phyloP scores from a whole-genome alignment of 2,113 vertebrate genomes.

The Ifrita kowaldi region DNA sequence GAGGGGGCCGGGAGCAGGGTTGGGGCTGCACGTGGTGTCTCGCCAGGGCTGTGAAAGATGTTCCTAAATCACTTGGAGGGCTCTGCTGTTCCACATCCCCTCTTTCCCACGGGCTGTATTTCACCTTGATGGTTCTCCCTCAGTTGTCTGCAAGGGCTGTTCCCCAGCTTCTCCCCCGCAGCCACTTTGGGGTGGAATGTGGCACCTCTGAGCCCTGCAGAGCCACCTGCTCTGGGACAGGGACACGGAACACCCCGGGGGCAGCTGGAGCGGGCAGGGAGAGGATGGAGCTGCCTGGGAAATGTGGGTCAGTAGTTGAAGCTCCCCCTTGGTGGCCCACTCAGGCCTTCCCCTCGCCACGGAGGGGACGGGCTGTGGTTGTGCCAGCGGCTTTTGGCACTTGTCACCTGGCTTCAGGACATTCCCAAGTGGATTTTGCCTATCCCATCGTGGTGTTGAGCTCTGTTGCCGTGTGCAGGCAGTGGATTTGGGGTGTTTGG shows the following conservation, averaged over 20 bases:
- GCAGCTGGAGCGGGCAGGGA: neutral
- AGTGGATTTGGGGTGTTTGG: neutral
- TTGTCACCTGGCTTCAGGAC: neutral
- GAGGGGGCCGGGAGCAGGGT: neutral
- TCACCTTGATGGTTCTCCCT: neutral
- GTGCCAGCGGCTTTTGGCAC: neutral
- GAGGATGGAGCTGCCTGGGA: neutral
- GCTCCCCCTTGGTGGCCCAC: neutral
- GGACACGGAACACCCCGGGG: fast-evolving
- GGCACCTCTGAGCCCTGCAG: neutral
- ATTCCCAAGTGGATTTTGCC: neutral
- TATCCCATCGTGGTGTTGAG: fast-evolving
- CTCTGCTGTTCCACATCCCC: neutral
- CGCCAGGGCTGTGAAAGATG: neutral
- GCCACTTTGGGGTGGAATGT: neutral
- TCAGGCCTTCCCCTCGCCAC: neutral
- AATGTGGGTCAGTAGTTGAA: neutral
- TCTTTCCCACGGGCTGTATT: fast-evolving
- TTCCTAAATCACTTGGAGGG: neutral
- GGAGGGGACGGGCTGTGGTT: too few relatives aligned
- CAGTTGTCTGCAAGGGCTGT: fast-evolving
- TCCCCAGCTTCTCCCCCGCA: fast-evolving
- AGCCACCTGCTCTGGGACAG: neutral
- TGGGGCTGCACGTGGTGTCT: neutral
- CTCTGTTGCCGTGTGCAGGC: fast-evolving